Conservation (phyloP, 2,888 invertebrate genomes). For the Epistrophella euchroma region DNA sequence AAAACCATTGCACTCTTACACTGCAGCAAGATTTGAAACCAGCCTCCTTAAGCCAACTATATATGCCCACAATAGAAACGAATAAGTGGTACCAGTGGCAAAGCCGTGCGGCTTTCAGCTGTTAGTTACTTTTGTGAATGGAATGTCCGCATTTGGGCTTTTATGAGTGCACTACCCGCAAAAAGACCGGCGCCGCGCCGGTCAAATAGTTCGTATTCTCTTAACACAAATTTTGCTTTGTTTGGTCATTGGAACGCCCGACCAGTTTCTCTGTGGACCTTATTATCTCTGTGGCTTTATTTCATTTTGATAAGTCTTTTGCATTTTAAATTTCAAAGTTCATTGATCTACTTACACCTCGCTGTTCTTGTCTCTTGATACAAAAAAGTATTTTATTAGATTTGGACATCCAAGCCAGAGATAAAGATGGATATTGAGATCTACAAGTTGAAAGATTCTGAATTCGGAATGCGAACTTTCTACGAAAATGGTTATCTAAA, state of each 20-base stretch:
- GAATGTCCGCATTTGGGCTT: conserved; percentile 68
- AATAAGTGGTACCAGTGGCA: neutral
- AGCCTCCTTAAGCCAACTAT: conserved; percentile 2
- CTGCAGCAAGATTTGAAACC: neutral
- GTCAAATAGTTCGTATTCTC: neutral
- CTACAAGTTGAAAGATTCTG: conserved; percentile 37
- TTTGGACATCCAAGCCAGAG: neutral
- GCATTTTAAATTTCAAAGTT: neutral
- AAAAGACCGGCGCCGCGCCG: conserved; percentile 30
- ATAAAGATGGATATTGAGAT: neutral
- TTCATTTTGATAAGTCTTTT: conserved; percentile 4
- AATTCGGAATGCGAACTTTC: conserved; percentile 65
- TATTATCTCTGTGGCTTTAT: conserved; percentile 23
- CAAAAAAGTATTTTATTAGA: neutral
- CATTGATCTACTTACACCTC: conserved; percentile 27
- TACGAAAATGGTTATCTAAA: conserved; percentile 64
- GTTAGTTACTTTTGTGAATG: conserved; percentile 72
- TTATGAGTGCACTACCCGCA: conserved; percentile 19
- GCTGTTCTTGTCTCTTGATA: neutral
- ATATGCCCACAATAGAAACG: conserved; percentile 11
- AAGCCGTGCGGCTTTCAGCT: conserved; percentile 28
- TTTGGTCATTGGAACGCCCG: conserved; percentile 28
- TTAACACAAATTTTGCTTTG: conserved; percentile 22
- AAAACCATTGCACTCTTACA: conserved; percentile 45
- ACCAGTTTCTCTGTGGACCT: conserved; percentile 52